Percentiles rank a stretch among this genome's conserved stretches.
Conservation (phyloP, 2,888 invertebrate species). For the Heliconius aoede region DNA sequence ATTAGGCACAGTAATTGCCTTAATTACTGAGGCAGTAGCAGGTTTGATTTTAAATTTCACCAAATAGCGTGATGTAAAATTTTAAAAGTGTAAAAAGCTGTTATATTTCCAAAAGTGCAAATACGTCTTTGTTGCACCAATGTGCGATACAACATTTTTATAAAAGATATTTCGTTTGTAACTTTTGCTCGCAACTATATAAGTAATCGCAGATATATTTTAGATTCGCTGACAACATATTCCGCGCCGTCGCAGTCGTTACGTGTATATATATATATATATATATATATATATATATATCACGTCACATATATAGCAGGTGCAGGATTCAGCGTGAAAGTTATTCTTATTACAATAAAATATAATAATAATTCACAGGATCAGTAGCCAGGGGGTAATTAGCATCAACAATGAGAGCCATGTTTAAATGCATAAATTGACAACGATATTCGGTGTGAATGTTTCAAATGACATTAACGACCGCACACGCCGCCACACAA, state of each 20-base stretch:
- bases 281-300: too few species aligned
- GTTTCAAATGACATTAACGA: slow-evolving; percentile 45
- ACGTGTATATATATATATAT: too few species aligned
- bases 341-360: too few species aligned
- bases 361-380: background rate
- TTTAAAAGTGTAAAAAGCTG: too few species aligned
- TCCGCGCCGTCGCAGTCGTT: background rate
- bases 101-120: too few species aligned
- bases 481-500: slow-evolving; percentile 34
- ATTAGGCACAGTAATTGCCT: background rate
- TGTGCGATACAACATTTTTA: too few species aligned
- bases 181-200: background rate
- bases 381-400: slow-evolving; percentile 24
- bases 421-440: slow-evolving; percentile 31
- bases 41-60: background rate
- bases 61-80: too few species aligned
- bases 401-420: slow-evolving; percentile 26
- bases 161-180: too few species aligned
- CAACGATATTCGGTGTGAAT: slow-evolving; percentile 41
- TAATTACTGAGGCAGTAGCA: background rate
- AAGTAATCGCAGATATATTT: slow-evolving; percentile 12
- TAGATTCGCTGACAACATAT: slow-evolving; percentile 2
- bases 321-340: too few species aligned
- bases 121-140: too few species aligned
- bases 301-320: too few species aligned